phyloP scores from a whole-genome alignment of 2,113 vertebrate genomes.

The Astatoreochromis straeleni region DNA sequence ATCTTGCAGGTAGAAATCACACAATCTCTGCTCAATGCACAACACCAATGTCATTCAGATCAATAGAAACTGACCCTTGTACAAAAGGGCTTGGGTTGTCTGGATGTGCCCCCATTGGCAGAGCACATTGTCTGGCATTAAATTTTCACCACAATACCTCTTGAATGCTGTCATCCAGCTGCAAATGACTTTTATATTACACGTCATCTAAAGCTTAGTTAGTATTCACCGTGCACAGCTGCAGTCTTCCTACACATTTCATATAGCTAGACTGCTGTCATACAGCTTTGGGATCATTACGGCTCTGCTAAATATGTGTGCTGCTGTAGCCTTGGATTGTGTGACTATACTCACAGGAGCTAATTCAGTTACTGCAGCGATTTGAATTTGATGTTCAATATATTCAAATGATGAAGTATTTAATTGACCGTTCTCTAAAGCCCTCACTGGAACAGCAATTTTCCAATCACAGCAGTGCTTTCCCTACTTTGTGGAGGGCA shows the following conservation, averaged over 20 bases:
- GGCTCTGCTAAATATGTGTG: background rate
- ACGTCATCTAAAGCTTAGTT: background rate
- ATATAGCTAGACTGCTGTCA: background rate
- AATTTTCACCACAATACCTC: conserved; percentile 36
- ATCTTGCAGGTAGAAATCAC: conserved; percentile 65
- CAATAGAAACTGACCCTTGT: conserved; percentile 58
- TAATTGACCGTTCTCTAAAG: background rate
- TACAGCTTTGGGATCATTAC: conserved; percentile 13
- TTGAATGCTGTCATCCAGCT: conserved; percentile 34
- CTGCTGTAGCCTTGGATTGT: background rate
- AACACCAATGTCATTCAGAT: conserved; percentile 65
- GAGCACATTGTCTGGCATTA: conserved; percentile 32
- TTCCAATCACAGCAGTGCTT: background rate
- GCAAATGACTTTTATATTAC: conserved; percentile 52
- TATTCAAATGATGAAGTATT: background rate
- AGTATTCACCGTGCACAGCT: conserved; percentile 18
- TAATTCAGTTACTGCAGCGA: background rate
- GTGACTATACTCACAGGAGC: background rate
- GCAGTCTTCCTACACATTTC: conserved; percentile 15
- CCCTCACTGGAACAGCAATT: background rate
- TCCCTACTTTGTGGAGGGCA: background rate
- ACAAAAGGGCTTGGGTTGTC: conserved; percentile 44
- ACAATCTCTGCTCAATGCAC: conserved; percentile 56
- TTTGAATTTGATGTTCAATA: background rate
- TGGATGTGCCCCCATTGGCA: conserved; percentile 17